phyloP scores from a whole-genome alignment of 2,888 invertebrate species.

The Scaptodrosophila latifasciaeformis region DNA sequence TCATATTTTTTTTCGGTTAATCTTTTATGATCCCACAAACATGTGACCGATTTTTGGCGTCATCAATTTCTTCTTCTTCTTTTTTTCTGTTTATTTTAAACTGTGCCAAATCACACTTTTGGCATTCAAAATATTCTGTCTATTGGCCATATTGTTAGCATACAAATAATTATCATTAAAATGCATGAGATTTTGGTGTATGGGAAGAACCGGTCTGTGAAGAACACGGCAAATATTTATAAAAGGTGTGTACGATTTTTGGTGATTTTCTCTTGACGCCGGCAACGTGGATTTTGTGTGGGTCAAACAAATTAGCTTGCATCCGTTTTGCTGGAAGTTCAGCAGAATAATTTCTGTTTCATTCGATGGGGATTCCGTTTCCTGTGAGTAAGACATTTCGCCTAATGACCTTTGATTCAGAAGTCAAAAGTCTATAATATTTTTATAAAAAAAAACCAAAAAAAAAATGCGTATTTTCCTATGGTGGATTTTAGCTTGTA shows the following conservation, averaged over 20 bases:
- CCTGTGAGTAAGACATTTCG: too few relatives aligned
- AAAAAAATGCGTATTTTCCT: too few relatives aligned
- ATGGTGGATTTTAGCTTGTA: constrained; percentile 17
- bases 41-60: neutral
- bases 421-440: too few relatives aligned
- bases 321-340: too few relatives aligned
- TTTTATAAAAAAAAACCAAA: too few relatives aligned
- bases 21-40: neutral
- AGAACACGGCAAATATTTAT: too few relatives aligned
- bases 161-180: constrained; percentile 28
- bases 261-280: constrained; percentile 12
- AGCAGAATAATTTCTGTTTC: too few relatives aligned
- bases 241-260: neutral
- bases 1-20: constrained; percentile 5
- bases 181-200: neutral
- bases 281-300: constrained; percentile 10
- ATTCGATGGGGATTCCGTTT: too few relatives aligned
- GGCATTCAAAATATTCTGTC: constrained; percentile 37
- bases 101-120: constrained; percentile 38
- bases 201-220: too few relatives aligned
- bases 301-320: too few relatives aligned
- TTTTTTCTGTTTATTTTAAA: constrained; percentile 4
- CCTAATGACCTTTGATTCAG: too few relatives aligned
- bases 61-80: constrained; percentile 2
- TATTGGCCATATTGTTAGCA: constrained; percentile 13